These are phyloP conservation scores for Trypoxylon attenuatum DNA, from an alignment of 2,888 invertebrate genomes.

Conservation along the genomic window DNA sequence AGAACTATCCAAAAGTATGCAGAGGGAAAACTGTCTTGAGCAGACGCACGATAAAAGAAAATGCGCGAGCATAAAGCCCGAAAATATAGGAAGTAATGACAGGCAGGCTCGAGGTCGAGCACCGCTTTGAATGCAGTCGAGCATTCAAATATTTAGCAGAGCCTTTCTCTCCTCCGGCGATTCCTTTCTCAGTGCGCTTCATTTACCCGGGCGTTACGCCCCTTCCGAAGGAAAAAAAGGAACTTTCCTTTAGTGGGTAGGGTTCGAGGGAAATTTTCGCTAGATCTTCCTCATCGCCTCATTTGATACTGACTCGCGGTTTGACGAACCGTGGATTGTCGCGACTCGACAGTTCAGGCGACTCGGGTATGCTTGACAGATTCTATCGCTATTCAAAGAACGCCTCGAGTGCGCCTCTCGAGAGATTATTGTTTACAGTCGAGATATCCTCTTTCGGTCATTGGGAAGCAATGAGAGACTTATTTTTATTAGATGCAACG, in stretches of 20 bases:
- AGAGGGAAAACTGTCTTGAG: conserved; percentile 3
- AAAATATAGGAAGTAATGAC: conserved; percentile 21
- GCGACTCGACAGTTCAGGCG: conserved; percentile 37
- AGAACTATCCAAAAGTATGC: too few species aligned
- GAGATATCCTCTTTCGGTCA: too few species aligned
- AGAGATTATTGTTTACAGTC: too few species aligned
- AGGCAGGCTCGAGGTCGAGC: conserved; percentile 21
- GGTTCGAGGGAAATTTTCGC: conserved; percentile 53
- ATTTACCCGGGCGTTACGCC: conserved; percentile 55
- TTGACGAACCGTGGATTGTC: conserved; percentile 42
- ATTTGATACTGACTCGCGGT: conserved; percentile 62
- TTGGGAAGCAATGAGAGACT: too few species aligned
- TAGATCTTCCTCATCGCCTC: conserved; percentile 66
- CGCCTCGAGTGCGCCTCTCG: too few species aligned
- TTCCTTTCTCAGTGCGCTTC: conserved; percentile 57
- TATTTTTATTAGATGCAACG: too few species aligned
- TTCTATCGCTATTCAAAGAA: conserved; percentile 34
- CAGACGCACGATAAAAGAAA: conserved; percentile 22
- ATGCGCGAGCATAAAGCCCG: conserved; percentile 24
- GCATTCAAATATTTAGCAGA: conserved; percentile 53
- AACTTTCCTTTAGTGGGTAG: conserved; percentile 24
- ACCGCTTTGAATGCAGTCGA: conserved; percentile 42
- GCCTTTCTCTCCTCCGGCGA: conserved; percentile 41
- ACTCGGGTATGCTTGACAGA: conserved; percentile 53
- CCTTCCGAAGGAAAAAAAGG: conserved; percentile 28